Evolutionary conservation across 2,113 vertebrate genomes (phyloP).

Genomic region (Megaptera novaeangliae): DNA sequence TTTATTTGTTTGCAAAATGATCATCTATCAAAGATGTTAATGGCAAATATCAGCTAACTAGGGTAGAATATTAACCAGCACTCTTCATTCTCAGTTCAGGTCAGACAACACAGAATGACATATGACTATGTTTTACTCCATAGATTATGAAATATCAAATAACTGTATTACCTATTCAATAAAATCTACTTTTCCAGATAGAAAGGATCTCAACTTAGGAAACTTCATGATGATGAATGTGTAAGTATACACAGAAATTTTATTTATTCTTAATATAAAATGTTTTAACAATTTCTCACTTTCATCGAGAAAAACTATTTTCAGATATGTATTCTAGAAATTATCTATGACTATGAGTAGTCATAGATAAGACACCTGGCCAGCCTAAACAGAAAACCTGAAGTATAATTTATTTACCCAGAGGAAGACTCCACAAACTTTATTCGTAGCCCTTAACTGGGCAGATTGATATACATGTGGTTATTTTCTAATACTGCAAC

Average conservation of each 20-base stretch:
- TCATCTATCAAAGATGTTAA: background rate
- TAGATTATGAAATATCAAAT: background rate
- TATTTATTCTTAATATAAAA: background rate
- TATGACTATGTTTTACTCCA: background rate
- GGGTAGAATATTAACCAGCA: background rate
- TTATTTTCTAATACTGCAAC: background rate
- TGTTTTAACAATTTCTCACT: background rate
- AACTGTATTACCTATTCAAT: background rate
- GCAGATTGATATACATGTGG: background rate
- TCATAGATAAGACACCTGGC: background rate
- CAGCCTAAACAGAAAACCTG: background rate
- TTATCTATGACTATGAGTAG: background rate
- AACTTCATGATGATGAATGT: constrained; percentile 26
- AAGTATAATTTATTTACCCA: background rate
- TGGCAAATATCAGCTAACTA: background rate
- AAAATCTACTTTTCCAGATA: constrained; percentile 30
- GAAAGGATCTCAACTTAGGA: background rate
- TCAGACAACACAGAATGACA: background rate
- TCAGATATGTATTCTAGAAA: background rate
- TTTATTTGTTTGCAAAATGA: background rate
- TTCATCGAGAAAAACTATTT: background rate
- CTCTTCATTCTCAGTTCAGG: background rate
- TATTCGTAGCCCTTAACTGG: background rate
- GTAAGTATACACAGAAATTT: constrained; percentile 34
- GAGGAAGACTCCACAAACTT: background rate